Base-by-base conservation (phyloP, 2,888 invertebrate genomes). In the Iphiclides podalirius region DNA sequence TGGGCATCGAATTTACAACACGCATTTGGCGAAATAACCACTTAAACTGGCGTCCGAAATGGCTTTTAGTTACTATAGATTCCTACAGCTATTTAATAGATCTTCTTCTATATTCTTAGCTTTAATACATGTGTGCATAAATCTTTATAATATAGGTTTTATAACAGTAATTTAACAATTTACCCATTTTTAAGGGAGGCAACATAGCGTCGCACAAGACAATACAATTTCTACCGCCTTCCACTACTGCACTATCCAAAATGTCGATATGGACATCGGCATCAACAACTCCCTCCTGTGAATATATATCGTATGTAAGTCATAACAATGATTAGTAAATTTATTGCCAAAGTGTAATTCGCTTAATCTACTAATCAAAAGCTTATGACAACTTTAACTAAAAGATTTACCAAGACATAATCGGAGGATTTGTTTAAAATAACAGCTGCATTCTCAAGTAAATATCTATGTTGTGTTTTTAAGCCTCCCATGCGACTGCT, bases 251-350 rank as follows among this genome's bases (percentile, higher is more conserved):
- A 59, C 90, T 91, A 40, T 91, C 90, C 49, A 95, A 72, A 13
- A 91, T 66, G 7, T 92, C 90, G 1, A 94, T 74, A 61, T 92
- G 91, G 46, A 84, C 67, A 47, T 92, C 91, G 38, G 91, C 90
- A 73, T 96, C 96, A 45, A 91, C 89, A 3, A 94, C 87, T 41
- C 94, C 94, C 49, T 94, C 94, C 88, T 88, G 70, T 20, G 33
- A 42, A 37, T 6, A 31, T 28, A 23, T 14, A 11, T 26, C 26
- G 12, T n/a, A 26, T 4, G 13, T 39, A 13, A 9, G 23, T 26
- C 20, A 40, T 9, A 28, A 28, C n/a, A 28, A n/a, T 28, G n/a
- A 9, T 4, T 4, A 28, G 9, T 40, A 14, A 40, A 40, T 38
- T 35, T 15, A 33, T 11, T 12, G 33, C n/a, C n/a, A n/a, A n/a